Evolutionary conservation across 2,797 vertebrate species (phyloP).

Genomic region (Ispidina lecontei): DNA sequence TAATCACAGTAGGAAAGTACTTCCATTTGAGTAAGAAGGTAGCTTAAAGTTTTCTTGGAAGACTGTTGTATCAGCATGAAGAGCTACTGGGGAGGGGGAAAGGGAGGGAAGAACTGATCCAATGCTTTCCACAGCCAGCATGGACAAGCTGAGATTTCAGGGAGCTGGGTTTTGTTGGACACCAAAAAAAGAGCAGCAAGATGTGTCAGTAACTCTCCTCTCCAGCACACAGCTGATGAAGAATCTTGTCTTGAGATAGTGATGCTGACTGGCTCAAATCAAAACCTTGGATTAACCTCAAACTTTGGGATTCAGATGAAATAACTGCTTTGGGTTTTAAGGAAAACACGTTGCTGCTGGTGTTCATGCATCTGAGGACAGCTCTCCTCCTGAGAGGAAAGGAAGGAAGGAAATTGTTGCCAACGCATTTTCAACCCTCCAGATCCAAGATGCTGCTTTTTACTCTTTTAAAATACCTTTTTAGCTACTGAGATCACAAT

Average conservation of each 20-base stretch:
- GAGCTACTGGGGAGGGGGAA: background rate
- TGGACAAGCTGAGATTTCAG: background rate
- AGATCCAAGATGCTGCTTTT: background rate
- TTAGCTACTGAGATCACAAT: background rate
- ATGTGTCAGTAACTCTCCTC: background rate
- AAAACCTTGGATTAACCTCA: background rate
- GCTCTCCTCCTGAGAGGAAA: background rate
- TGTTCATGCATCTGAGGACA: background rate
- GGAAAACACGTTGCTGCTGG: background rate
- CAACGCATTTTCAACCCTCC: background rate
- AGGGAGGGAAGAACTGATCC: background rate
- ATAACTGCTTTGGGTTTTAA: background rate
- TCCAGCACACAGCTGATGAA: background rate
- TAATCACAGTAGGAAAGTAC: slow-evolving; percentile 69
- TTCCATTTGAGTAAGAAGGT: slow-evolving; percentile 62
- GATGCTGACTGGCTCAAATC: background rate
- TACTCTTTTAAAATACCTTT: background rate
- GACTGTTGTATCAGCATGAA: background rate
- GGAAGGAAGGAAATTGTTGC: background rate
- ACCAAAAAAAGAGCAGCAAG: background rate
- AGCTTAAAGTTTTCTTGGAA: slow-evolving; percentile 51
- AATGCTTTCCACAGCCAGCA: background rate
- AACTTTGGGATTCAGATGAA: background rate
- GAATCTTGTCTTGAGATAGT: background rate
- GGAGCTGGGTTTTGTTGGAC: background rate